Base-by-base conservation (phyloP, 2,888 invertebrate genomes). In the Abrostola triplasia region DNA sequence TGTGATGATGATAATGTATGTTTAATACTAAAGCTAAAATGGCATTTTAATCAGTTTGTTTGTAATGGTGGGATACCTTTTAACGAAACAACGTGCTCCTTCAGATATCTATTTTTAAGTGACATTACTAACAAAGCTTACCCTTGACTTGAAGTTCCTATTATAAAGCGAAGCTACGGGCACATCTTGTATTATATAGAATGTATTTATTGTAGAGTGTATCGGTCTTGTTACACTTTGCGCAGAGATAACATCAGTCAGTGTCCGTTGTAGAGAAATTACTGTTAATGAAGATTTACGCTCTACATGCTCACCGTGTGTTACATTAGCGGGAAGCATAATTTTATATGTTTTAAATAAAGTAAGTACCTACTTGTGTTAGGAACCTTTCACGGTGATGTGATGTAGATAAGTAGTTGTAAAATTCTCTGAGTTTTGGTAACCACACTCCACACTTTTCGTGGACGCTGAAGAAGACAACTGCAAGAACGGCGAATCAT, bases 281-380 rank as follows among this genome's bases (percentile, higher is more conserved):
- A 81, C 76, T 82, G 77, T 73, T 80, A 79, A 82, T 79, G 70
- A 80, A 79, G 67, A 74, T 85, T 84, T 79, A 87, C 83, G 86
- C 84, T 86, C 86, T 75, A 77, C 57, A 78, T 79, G 55, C 36
- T 54, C 41, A 51, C 52, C 47, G 49, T 58, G 55, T 59, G 55
- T 59, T 61, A 64, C 54, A 63, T 64, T 71, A 63, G 47, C 57
- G 66, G 59, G 51, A 62, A 70, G 49, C 55, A 53, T 59, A 7
- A 62, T 55, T 12, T 35, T 37, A 38, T 48, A 8, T 35, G 36
- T 37, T 56, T 41, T 40, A 7, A 56, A 57, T 36, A 8, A 54
- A 55, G 12, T 47, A 47, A 24, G 12, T 13, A 5, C 6, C 44
- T 44, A 13, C 24, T 8, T 47, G 7, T 0, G 44, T 47, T 24